These are phyloP conservation scores for Proterorhinus semilunaris DNA, from an alignment of 2,113 vertebrate genomes.

Conservation along the genomic window DNA sequence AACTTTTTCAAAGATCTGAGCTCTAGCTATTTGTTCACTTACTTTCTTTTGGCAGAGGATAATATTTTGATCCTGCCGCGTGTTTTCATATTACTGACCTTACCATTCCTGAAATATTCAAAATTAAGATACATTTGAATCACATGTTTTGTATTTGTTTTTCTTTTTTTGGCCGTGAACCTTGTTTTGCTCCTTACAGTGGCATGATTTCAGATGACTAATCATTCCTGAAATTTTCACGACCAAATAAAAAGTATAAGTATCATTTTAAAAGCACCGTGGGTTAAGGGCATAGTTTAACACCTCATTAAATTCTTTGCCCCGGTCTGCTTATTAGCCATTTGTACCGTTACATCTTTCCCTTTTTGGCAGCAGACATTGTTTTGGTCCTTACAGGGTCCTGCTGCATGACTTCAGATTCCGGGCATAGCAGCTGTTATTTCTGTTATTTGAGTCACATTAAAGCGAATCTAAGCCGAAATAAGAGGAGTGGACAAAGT, in stretches of 20 bases:
- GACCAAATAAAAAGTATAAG: not conserved
- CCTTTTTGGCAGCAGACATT: slow-evolving; percentile 51
- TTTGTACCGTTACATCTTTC: slow-evolving; percentile 12
- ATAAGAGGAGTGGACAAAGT: slow-evolving; percentile 12
- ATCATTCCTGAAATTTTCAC: not conserved
- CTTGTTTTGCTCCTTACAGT: too few species aligned
- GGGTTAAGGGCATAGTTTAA: not conserved
- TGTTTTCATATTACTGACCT: too few species aligned
- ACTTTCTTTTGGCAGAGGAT: too few species aligned
- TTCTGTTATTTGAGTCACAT: slow-evolving; percentile 39
- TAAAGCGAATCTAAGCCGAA: slow-evolving; percentile 32
- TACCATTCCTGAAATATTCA: too few species aligned
- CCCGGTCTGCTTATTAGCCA: not conserved
- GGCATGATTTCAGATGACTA: not conserved
- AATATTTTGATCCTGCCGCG: too few species aligned
- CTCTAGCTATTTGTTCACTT: too few species aligned
- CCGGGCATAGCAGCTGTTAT: slow-evolving; percentile 51
- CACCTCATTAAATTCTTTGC: not conserved
- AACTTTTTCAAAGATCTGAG: too few species aligned
- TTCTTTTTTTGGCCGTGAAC: too few species aligned
- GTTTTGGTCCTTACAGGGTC: slow-evolving; percentile 51
- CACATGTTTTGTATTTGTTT: too few species aligned
- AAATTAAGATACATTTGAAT: too few species aligned
- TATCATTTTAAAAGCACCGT: not conserved
- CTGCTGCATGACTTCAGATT: slow-evolving; percentile 53